phyloP scores from a whole-genome alignment of 2,888 invertebrate species.

The Drosophila mimica region DNA sequence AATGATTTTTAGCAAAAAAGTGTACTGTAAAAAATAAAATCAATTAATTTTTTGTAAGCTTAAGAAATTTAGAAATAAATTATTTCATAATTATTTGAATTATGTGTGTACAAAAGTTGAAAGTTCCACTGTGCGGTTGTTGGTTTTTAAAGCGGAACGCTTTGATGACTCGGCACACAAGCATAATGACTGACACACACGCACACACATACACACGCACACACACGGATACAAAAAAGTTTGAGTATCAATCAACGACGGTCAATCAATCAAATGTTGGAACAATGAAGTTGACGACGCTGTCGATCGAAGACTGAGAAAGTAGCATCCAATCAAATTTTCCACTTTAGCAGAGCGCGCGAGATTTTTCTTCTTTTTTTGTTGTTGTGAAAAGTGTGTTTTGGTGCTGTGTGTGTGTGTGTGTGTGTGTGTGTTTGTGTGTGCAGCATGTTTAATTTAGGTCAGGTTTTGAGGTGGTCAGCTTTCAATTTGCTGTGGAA shows the following conservation, averaged over 20 bases:
- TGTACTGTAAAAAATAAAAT: neutral
- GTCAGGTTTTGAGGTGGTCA: slow-evolving; percentile 8
- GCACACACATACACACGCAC: slow-evolving; percentile 8
- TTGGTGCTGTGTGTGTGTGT: slow-evolving; percentile 24
- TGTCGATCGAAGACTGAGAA: slow-evolving; percentile 13
- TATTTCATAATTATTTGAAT: neutral
- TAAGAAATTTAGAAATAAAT: neutral
- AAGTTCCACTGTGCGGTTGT: slow-evolving; percentile 36
- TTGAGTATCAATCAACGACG: slow-evolving; percentile 71
- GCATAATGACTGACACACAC: slow-evolving; percentile 16
- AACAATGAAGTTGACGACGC: slow-evolving; percentile 51
- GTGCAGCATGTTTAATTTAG: slow-evolving; percentile 25
- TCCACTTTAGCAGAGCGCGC: slow-evolving; percentile 22
- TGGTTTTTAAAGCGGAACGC: slow-evolving; percentile 54
- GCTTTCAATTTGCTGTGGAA: slow-evolving; percentile 14
- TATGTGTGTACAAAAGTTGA: neutral
- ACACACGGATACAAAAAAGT: slow-evolving; percentile 42
- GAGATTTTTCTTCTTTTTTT: neutral
- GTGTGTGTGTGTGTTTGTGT: slow-evolving; percentile 18
- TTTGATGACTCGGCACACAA: slow-evolving; percentile 56
- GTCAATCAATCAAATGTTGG: slow-evolving; percentile 65
- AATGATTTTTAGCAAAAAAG: neutral
- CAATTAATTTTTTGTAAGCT: neutral
- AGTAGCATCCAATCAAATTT: slow-evolving; percentile 37
- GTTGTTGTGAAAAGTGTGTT: slow-evolving; percentile 2